A percentile compares a stretch with the other conserved stretches of the same genome.
These are phyloP conservation scores for Equus przewalskii DNA, from an alignment of 2,113 vertebrate species.

Conservation along the genomic window DNA sequence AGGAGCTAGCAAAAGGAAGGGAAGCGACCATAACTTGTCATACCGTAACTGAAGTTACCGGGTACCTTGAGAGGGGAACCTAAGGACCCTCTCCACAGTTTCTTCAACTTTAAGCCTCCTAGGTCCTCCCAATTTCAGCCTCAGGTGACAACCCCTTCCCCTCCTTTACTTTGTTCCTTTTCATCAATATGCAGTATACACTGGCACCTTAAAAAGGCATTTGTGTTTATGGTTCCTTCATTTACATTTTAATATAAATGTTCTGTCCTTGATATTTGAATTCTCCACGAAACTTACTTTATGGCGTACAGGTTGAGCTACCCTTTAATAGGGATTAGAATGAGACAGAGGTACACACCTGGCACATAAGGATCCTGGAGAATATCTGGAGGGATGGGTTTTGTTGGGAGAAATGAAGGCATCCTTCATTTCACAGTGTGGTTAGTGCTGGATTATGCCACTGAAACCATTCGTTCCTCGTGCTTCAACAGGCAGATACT, in stretches of 20 bases:
- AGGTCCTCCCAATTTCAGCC: neutral
- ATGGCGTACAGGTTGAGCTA: neutral
- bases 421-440: neutral
- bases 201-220: neutral
- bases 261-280: neutral
- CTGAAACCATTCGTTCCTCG: neutral
- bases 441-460: neutral
- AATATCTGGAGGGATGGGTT: neutral
- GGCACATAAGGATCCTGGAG: neutral
- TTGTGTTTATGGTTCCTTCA: neutral
- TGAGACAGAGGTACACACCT: neutral
- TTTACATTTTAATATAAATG: neutral
- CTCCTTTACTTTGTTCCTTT: neutral
- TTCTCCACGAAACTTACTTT: neutral
- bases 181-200: neutral
- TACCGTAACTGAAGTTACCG: neutral
- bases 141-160: rapidly evolving
- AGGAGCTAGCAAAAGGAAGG: neutral
- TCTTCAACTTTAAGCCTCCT: neutral
- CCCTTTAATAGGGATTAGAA: neutral
- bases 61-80: neutral
- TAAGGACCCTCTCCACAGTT: too few relatives aligned
- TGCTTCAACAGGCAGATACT: neutral
- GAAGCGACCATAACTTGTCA: neutral
- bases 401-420: neutral